Evolutionary conservation across 2,888 invertebrate species (phyloP).

Genomic region (Hirudinaria manillensis): DNA sequence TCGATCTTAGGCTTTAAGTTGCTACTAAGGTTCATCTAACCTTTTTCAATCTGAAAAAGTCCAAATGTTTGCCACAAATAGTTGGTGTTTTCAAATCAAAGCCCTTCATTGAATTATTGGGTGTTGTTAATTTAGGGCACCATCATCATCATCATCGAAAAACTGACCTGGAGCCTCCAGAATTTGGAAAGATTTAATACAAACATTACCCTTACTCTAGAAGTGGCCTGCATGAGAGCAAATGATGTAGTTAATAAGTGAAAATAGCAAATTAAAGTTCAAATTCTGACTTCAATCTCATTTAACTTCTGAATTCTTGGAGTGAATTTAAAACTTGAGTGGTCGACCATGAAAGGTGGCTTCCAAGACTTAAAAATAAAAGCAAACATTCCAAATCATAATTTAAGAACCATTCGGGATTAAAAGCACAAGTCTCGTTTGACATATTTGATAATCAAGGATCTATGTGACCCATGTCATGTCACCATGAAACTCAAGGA

Average conservation of each 20-base stretch:
- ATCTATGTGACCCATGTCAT: constrained; percentile 9
- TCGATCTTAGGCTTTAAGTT: no score
- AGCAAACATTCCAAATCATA: background rate
- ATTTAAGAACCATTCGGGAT: background rate
- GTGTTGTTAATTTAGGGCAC: no score
- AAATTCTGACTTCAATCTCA: constrained; percentile 73
- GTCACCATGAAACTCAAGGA: background rate
- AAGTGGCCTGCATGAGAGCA: constrained; percentile 67
- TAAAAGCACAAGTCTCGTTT: no score
- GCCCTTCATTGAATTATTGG: constrained; percentile 43
- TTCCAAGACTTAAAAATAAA: constrained; percentile 72
- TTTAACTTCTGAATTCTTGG: constrained; percentile 95
- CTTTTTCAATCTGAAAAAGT: constrained; percentile 80
- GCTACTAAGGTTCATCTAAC: constrained; percentile 43
- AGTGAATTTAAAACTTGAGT: constrained; percentile 87
- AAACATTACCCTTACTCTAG: constrained; percentile 90
- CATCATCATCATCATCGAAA: background rate
- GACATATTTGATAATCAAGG: background rate
- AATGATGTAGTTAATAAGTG: background rate
- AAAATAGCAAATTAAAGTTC: background rate
- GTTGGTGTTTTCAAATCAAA: constrained; percentile 65
- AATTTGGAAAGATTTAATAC: constrained; percentile 93
- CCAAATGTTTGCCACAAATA: constrained; percentile 84
- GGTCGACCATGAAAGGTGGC: constrained; percentile 94
- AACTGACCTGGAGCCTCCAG: constrained; percentile 79